These are phyloP conservation scores for Malurus cyaneus DNA, from an alignment of 2,113 vertebrate genomes.

Conservation along the genomic window DNA sequence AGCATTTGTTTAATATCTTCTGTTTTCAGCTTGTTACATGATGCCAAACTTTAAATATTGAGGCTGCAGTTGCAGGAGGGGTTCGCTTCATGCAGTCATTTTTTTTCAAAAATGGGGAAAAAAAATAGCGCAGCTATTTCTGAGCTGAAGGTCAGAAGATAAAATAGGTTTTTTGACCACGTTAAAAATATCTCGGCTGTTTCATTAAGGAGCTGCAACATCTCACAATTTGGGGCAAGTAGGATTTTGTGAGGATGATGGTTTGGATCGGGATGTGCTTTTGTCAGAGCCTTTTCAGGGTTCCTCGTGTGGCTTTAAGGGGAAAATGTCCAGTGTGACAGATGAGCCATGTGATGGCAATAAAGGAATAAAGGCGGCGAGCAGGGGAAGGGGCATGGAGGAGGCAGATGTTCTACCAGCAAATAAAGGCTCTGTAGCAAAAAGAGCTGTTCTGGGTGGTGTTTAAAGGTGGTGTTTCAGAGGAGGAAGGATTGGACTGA, in stretches of 20 bases:
- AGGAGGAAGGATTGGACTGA: background rate
- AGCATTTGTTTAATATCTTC: background rate
- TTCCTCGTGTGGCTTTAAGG: slow-evolving; percentile 1
- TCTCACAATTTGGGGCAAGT: slow-evolving; percentile 53
- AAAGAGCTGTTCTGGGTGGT: background rate
- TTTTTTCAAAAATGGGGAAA: background rate
- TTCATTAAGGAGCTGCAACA: slow-evolving; percentile 46
- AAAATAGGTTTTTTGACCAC: slow-evolving; percentile 58
- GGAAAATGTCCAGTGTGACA: background rate
- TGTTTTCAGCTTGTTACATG: background rate
- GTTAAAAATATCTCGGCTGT: slow-evolving; percentile 57
- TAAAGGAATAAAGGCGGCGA: slow-evolving; percentile 6
- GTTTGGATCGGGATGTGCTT: slow-evolving; percentile 17
- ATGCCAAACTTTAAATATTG: background rate
- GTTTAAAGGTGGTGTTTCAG: background rate
- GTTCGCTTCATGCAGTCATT: background rate
- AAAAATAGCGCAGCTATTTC: slow-evolving; percentile 55
- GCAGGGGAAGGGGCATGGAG: background rate
- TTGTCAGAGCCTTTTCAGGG: background rate
- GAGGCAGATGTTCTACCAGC: background rate
- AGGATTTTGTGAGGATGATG: background rate
- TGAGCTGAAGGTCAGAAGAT: slow-evolving; percentile 60
- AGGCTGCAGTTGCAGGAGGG: background rate
- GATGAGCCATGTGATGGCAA: slow-evolving; percentile 17
- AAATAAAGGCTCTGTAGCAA: background rate